phyloP scores from a whole-genome alignment of 2,888 invertebrate genomes.

The Cistogaster globosa region DNA sequence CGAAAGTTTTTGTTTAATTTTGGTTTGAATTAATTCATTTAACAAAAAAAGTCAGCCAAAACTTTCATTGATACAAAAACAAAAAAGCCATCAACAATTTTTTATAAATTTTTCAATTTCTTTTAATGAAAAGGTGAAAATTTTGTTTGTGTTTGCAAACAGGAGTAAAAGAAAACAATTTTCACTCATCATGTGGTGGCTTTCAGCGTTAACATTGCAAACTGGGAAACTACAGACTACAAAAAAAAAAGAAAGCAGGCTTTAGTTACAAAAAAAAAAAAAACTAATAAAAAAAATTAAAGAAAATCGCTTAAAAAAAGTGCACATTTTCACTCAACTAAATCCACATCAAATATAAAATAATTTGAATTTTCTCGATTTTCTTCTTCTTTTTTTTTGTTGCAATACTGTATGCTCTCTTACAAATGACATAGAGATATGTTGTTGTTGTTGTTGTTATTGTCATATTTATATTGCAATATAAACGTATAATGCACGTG shows the following conservation, averaged over 20 bases:
- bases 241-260: constrained; percentile 46
- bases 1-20: constrained; percentile 57
- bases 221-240: constrained; percentile 28
- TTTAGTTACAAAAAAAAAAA: constrained; percentile 26
- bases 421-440: constrained; percentile 62
- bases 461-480: constrained; percentile 46
- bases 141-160: constrained; percentile 54
- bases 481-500: not conserved
- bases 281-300: not conserved
- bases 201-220: not conserved
- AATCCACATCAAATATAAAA: constrained; percentile 48
- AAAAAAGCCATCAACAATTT: not conserved
- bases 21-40: constrained; percentile 41
- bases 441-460: constrained; percentile 39
- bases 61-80: constrained; percentile 55
- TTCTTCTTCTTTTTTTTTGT: constrained; percentile 1
- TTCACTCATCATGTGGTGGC: constrained; percentile 57
- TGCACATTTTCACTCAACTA: constrained; percentile 61
- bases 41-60: constrained; percentile 17
- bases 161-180: constrained; percentile 59
- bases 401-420: constrained; percentile 19
- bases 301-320: constrained; percentile 32
- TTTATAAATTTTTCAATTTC: constrained; percentile 30
- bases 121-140: constrained; percentile 62
- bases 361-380: constrained; percentile 58